Conservation (phyloP, 2,113 vertebrate species). For the Phainopepla nitens region DNA sequence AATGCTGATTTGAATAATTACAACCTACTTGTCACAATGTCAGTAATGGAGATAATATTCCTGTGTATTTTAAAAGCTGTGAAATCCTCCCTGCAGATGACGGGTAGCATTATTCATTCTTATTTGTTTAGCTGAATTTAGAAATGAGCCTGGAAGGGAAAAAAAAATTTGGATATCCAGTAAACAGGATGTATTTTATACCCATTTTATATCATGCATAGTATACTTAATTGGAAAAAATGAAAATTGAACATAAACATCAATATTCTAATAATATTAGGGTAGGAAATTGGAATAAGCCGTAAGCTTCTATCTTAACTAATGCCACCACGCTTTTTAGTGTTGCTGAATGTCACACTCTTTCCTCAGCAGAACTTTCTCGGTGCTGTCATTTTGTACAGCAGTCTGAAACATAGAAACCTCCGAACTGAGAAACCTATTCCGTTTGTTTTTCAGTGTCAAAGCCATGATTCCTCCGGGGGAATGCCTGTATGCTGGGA, state of each 20-base stretch:
- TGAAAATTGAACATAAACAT: conserved; percentile 34
- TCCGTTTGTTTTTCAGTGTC: conserved; percentile 70
- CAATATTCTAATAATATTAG: conserved; percentile 63
- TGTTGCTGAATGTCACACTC: conserved; percentile 37
- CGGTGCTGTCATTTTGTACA: neutral
- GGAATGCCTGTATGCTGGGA: conserved; percentile 92
- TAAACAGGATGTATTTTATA: conserved; percentile 51
- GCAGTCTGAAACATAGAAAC: neutral
- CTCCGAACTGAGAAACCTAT: neutral
- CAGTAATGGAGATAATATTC: neutral
- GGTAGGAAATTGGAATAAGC: conserved; percentile 57
- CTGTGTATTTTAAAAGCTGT: neutral
- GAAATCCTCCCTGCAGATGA: neutral
- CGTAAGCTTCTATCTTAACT: conserved; percentile 39
- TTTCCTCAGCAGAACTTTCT: neutral
- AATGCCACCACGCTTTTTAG: conserved; percentile 11
- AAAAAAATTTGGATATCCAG: neutral
- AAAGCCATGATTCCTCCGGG: conserved; percentile 89
- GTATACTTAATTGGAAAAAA: conserved; percentile 44
- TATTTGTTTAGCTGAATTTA: conserved; percentile 37
- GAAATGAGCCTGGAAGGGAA: neutral
- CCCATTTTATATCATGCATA: neutral
- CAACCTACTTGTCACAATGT: neutral
- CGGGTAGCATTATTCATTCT: neutral
- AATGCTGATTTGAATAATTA: conserved; percentile 11